Base-by-base conservation (phyloP, 2,888 invertebrate genomes). In the Pandemis cinnamomeana region DNA sequence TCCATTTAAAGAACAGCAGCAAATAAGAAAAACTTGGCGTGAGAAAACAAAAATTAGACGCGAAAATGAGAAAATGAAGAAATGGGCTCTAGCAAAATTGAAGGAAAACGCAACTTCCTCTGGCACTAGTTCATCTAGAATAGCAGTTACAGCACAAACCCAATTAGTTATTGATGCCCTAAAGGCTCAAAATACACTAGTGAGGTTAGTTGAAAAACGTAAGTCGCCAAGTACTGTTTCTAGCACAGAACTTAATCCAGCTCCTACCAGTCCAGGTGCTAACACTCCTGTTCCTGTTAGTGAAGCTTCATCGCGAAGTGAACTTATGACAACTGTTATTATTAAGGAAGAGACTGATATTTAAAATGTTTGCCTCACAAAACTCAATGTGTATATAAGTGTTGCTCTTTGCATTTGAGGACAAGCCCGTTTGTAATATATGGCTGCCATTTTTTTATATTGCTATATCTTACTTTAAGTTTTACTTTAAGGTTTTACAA, bases 41-140 rank as follows among this genome's bases (percentile, higher is more conserved):
- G 53, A 53, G 11, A 53, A 53, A 53, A 53, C 53, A 7, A 53
- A 53, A 53, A 53, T 15, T 53, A 53, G 53, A 53, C 53, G 53
- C 7, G 53, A 53, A 53, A 53, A 53, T 15, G 6, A 53, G 53
- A 53, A 53, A 53, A 6, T 53, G 6, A 53, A 53, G 53, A 53
- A 53, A 15, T 53, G 53, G 53, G 53, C 53, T 15, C 15, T 15
- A 53, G 15, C 7, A 7, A 53, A 11, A n/a, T 15, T 15, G 53
- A 15, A 53, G n/a, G 53, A 53, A n/a, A 53, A 48, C 1, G 48
- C 53, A 53, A 5, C 53, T 15, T 53, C 53, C 1, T 53, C 53
- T 53, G 15, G 15, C 7, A 15, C 15, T 15, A 53, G 53, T 15
- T n/a, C 53, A 15, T 53, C 53, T 6, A 15, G 11, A 5, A 15